phyloP scores from a whole-genome alignment of 2,888 invertebrate genomes.

The Oasisia sp. region DNA sequence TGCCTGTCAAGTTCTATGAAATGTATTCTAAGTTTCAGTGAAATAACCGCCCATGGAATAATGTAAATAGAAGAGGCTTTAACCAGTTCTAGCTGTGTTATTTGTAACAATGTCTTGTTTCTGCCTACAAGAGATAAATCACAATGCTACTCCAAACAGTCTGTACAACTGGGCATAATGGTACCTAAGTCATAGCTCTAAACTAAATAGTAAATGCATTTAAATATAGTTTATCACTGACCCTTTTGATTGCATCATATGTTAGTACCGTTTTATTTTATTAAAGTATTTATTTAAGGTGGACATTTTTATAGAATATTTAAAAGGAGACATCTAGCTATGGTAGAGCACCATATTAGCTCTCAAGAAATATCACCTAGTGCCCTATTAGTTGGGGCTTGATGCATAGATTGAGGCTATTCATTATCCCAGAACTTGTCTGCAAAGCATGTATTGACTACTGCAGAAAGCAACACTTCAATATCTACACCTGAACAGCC shows the following conservation, averaged over 20 bases:
- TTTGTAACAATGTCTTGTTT: background rate
- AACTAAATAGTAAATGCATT: too few species aligned
- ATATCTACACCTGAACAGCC: constrained; percentile 6
- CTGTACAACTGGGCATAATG: background rate
- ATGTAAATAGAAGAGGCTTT: background rate
- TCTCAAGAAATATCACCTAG: background rate
- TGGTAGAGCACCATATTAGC: background rate
- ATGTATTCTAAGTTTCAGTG: background rate
- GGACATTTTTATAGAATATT: background rate
- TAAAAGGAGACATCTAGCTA: background rate
- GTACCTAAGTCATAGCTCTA: background rate
- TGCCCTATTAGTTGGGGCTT: background rate
- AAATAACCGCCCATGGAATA: background rate
- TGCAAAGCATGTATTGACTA: background rate
- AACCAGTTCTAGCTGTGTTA: background rate
- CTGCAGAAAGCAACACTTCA: background rate
- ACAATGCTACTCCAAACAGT: background rate
- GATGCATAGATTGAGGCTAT: background rate
- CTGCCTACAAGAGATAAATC: background rate
- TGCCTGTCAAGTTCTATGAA: background rate
- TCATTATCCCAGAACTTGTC: background rate
- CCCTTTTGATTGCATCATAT: background rate
- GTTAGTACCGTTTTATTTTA: background rate
- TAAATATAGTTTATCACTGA: too few species aligned
- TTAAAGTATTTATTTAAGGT: background rate